These are phyloP conservation scores for Paradoxurus hermaphroditus DNA, from an alignment of 2,113 vertebrate genomes.

Conservation along the genomic window DNA sequence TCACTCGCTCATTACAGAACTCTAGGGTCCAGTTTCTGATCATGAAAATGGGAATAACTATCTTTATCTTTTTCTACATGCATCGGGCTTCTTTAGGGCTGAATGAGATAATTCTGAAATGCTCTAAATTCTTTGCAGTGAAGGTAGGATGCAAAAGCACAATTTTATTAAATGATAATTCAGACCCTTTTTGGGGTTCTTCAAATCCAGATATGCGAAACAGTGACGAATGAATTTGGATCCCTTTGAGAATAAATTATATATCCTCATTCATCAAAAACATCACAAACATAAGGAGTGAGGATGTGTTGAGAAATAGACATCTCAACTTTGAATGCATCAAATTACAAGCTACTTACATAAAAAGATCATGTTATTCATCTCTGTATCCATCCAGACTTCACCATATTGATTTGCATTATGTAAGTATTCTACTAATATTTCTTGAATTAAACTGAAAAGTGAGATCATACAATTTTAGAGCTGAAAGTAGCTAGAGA, in stretches of 20 bases:
- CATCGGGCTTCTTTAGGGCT: neutral
- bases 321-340: neutral
- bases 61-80: conserved; percentile 4
- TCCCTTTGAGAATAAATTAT: neutral
- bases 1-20: neutral
- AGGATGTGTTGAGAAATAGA: neutral
- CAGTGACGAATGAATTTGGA: neutral
- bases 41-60: neutral
- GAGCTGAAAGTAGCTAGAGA: neutral
- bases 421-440: conserved; percentile 20
- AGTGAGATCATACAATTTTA: conserved; percentile 28
- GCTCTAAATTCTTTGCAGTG: conserved; percentile 12
- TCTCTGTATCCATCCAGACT: neutral
- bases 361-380: conserved; percentile 19
- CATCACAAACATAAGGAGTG: neutral
- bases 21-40: neutral
- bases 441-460: conserved; percentile 42
- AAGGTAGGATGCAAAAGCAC: conserved; percentile 18
- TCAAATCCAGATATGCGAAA: conserved; percentile 30
- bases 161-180: neutral
- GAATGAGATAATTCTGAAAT: neutral
- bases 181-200: neutral
- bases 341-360: neutral
- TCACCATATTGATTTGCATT: conserved; percentile 10
- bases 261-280: neutral